phyloP scores from a whole-genome alignment of 1,140 invertebrate species.

The Brachionus calyciflorus region DNA sequence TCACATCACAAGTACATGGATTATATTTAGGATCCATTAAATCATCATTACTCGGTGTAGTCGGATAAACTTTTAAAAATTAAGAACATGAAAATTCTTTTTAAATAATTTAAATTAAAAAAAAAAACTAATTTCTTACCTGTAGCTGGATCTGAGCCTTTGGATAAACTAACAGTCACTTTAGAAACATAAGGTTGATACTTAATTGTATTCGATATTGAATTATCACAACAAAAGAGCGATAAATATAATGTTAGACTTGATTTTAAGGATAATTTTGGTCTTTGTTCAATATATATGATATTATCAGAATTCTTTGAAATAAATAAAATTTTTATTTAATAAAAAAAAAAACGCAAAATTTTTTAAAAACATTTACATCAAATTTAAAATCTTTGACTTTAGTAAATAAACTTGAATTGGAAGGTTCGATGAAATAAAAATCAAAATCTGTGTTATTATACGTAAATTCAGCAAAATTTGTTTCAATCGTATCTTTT shows the following conservation, averaged over 20 bases:
- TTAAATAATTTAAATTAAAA: no score
- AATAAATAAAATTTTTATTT: background rate
- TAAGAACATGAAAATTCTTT: no score
- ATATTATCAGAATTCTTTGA: background rate
- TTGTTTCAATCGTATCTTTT: background rate
- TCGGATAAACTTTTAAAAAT: no score
- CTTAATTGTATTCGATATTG: background rate
- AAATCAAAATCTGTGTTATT: conserved; percentile 10
- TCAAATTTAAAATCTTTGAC: background rate
- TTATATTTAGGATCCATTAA: conserved; percentile 32
- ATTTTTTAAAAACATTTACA: background rate
- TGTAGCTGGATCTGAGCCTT: background rate
- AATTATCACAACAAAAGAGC: conserved; percentile 25
- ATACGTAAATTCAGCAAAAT: background rate
- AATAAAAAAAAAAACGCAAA: background rate
- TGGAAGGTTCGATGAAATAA: background rate
- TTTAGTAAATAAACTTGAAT: background rate
- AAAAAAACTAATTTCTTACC: background rate
- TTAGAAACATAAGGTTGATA: background rate
- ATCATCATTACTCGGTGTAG: background rate
- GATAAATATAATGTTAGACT: background rate
- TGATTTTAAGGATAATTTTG: background rate
- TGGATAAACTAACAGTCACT: background rate
- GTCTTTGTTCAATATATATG: background rate
- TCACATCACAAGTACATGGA: conserved; percentile 19